Evolutionary conservation across 2,888 invertebrate genomes (phyloP).

Genomic region (Physocephala rufipes): DNA sequence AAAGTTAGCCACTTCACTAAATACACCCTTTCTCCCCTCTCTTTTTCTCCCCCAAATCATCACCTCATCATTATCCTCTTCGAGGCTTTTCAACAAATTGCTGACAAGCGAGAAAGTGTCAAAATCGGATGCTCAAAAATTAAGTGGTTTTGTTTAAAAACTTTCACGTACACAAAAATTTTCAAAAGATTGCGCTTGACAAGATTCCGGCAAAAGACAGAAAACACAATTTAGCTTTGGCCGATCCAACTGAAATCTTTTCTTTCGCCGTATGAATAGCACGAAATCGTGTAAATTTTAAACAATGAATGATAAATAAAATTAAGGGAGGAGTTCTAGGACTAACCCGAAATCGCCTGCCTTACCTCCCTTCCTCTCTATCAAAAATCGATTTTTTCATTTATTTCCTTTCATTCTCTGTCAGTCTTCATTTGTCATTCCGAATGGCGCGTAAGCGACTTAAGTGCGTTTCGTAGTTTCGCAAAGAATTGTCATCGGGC

Average conservation of each 20-base stretch:
- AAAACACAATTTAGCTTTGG: constrained; percentile 11
- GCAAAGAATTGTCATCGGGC: background rate
- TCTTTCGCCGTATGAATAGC: constrained; percentile 6
- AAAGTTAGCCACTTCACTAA: no score
- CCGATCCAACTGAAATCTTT: background rate
- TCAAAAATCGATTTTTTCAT: background rate
- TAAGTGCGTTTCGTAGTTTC: constrained; percentile 33
- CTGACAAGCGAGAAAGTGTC: constrained; percentile 18
- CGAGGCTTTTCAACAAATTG: constrained; percentile 6
- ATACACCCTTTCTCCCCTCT: no score
- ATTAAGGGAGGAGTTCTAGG: no score
- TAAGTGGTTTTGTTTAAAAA: constrained; percentile 66
- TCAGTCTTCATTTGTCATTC: constrained; percentile 64
- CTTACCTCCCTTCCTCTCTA: background rate
- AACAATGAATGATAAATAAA: constrained; percentile 36
- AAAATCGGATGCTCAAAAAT: constrained; percentile 46
- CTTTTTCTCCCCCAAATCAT: no score
- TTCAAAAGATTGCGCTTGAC: background rate
- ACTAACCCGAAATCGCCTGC: background rate
- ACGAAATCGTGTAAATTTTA: constrained; percentile 17
- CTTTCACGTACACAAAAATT: constrained; percentile 59
- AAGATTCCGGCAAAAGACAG: background rate
- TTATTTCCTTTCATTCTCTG: constrained; percentile 61
- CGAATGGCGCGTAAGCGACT: constrained; percentile 15
- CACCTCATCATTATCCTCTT: no score